These are phyloP conservation scores for Scomber japonicus DNA, from an alignment of 2,113 vertebrate species.

Conservation along the genomic window DNA sequence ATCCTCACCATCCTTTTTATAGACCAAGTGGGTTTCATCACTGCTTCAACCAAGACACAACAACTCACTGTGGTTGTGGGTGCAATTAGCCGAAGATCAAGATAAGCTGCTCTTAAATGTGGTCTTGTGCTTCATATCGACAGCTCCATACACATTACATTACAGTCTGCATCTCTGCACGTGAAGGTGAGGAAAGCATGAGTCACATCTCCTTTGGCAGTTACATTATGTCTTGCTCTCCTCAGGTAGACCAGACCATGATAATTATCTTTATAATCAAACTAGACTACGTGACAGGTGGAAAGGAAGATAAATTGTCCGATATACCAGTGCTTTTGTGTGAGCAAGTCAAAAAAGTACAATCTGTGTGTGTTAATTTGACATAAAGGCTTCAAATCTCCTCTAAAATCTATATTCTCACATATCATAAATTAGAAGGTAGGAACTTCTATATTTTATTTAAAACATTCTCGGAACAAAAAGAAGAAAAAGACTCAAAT, in stretches of 20 bases:
- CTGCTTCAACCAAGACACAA: conserved; percentile 13
- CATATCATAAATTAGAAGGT: too few species aligned
- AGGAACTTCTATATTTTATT: too few species aligned
- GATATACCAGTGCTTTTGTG: not conserved
- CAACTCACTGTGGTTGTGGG: conserved; percentile 43
- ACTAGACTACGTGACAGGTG: too few species aligned
- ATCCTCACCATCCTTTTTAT: not conserved
- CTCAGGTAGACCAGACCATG: conserved; percentile 28
- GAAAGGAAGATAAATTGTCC: too few species aligned
- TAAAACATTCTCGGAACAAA: too few species aligned
- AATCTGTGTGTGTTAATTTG: too few species aligned
- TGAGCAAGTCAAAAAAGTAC: too few species aligned
- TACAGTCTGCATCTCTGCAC: conserved; percentile 35
- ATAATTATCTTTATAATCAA: conserved; percentile 15
- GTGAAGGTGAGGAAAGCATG: conserved; percentile 49
- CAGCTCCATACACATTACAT: conserved; percentile 34
- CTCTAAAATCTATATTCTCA: too few species aligned
- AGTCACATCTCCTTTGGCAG: conserved; percentile 53
- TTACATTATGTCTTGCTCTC: conserved; percentile 47
- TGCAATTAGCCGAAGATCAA: conserved; percentile 47
- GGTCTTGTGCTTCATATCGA: conserved; percentile 11
- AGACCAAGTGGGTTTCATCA: conserved; percentile 19
- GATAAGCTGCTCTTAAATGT: conserved; percentile 45
- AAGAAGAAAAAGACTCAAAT: too few species aligned
- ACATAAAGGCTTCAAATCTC: too few species aligned